Conservation (phyloP, 2,113 vertebrate genomes). For the Aplodontia rufa region DNA sequence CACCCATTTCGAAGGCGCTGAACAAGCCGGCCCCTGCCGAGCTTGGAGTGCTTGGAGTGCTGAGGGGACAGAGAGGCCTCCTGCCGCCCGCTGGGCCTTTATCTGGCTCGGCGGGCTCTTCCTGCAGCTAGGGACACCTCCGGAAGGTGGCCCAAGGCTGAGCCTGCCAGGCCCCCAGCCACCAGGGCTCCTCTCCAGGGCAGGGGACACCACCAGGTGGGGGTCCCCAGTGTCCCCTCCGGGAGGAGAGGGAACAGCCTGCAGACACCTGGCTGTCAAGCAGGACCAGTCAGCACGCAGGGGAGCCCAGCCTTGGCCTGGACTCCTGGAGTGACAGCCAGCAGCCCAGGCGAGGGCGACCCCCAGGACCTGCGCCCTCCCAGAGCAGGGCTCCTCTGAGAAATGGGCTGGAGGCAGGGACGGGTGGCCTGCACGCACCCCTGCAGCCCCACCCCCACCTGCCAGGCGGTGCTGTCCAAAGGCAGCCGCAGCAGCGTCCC, state of each 20-base stretch:
- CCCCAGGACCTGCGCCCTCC: neutral
- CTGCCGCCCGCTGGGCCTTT: constrained; percentile 74
- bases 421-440: neutral
- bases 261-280: neutral
- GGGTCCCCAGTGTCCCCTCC: neutral
- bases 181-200: neutral
- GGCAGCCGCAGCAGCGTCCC: neutral
- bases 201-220: no score
- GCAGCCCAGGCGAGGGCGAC: no score
- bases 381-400: neutral
- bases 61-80: constrained; percentile 11
- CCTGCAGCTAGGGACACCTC: neutral
- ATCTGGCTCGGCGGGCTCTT: constrained; percentile 15
- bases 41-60: constrained; percentile 63
- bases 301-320: no score
- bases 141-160: neutral
- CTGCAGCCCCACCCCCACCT: neutral
- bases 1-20: neutral
- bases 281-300: no score
- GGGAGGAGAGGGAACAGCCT: neutral
- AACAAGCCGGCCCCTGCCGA: neutral
- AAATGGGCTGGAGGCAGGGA: neutral
- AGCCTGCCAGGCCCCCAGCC: neutral
- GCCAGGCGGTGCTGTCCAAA: neutral
- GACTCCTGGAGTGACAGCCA: no score